Conservation (phyloP, 2,797 vertebrate species). For the Dryobates pubescens region DNA sequence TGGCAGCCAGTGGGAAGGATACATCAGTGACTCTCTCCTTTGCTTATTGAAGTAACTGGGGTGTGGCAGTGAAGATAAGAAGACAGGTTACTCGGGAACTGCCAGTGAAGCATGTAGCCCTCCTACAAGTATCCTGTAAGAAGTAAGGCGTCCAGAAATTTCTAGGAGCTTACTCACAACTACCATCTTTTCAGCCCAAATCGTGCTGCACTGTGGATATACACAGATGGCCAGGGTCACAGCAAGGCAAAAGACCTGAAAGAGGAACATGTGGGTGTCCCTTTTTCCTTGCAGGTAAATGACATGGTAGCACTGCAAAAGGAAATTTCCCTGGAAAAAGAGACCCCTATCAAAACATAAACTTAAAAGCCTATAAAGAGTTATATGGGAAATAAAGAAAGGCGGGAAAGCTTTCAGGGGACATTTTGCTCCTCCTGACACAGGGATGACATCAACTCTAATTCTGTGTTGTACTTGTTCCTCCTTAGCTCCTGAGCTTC, state of each 20-base stretch:
- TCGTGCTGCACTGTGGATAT: fast-evolving
- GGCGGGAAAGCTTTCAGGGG: not conserved
- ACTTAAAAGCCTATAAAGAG: not conserved
- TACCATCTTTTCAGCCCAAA: not conserved
- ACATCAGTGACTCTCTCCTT: not conserved
- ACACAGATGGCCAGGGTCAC: not conserved
- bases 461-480: not conserved
- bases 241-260: not conserved
- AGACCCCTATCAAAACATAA: not conserved
- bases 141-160: not conserved
- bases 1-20: not conserved
- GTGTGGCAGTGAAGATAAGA: not conserved
- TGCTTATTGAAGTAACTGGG: not conserved
- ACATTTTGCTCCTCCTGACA: not conserved
- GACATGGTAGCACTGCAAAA: not conserved
- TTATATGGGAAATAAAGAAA: not conserved
- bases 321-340: not conserved
- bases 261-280: not conserved
- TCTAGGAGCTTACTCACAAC: not conserved
- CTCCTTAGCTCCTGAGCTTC: not conserved
- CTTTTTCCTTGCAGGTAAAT: not conserved
- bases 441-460: not conserved
- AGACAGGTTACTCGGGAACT: not conserved
- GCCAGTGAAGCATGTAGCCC: not conserved
- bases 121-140: not conserved